Percentiles rank a stretch among this genome's conserved stretches.
Evolutionary conservation across 2,888 invertebrate species (phyloP).

Genomic region (Hirtodrosophila alboralis): DNA sequence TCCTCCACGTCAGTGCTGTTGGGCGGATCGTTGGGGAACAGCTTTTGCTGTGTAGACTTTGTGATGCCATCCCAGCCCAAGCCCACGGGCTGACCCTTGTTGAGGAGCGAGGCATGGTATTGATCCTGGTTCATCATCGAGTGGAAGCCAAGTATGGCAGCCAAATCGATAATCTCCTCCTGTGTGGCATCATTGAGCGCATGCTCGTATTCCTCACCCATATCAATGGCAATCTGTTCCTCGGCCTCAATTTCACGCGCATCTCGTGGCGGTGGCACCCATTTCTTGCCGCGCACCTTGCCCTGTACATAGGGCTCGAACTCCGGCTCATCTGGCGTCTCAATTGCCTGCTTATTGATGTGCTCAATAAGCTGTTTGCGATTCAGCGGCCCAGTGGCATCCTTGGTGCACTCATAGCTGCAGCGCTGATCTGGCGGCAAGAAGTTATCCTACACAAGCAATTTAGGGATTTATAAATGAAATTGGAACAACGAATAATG

Average conservation of each 20-base stretch:
- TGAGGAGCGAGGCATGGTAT: conserved; percentile 97
- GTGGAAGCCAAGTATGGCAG: conserved; percentile 99
- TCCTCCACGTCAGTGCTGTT: conserved; percentile 98
- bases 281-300: conserved; percentile 95
- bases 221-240: conserved; percentile 96
- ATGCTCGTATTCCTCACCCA: conserved; percentile 96
- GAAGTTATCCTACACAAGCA: conserved; percentile 91
- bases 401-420: conserved; percentile 97
- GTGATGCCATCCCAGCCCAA: conserved; percentile 97
- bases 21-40: conserved; percentile 97
- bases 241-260: conserved; percentile 91
- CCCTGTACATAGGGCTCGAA: conserved; percentile 96
- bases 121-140: conserved; percentile 99
- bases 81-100: conserved; percentile 95
- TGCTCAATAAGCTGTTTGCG: conserved; percentile 97
- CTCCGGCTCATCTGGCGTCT: conserved; percentile 98
- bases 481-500: fast-evolving
- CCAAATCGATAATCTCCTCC: conserved; percentile 99
- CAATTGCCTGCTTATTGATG: conserved; percentile 98
- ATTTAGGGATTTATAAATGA: neutral
- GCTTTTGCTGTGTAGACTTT: conserved; percentile 95
- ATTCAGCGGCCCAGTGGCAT: conserved; percentile 97
- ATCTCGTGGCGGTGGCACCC: conserved; percentile 91
- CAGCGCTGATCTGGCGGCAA: conserved; percentile 98
- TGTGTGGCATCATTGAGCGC: conserved; percentile 95